Percentiles rank a stretch among this genome's conserved stretches.
Conservation (phyloP, 2,113 vertebrate genomes). For the Perognathus longimembris region DNA sequence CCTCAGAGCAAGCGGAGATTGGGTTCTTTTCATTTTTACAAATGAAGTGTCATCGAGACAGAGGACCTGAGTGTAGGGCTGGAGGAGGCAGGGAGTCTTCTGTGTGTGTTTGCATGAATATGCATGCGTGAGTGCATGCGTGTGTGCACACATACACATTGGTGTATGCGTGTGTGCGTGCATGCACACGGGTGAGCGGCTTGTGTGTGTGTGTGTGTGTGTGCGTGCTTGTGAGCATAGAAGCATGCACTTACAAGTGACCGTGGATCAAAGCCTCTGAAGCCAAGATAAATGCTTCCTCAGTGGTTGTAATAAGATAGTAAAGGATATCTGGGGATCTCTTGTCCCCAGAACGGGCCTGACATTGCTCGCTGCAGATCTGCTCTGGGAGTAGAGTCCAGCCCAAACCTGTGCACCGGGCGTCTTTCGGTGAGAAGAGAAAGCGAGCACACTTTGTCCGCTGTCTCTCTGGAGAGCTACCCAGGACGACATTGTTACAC, state of each 20-base stretch:
- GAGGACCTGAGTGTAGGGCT: no score
- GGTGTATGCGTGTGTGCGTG: neutral
- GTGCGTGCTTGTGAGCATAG: no score
- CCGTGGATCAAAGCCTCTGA: neutral
- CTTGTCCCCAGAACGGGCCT: neutral
- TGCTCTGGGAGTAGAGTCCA: neutral
- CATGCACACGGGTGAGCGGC: neutral
- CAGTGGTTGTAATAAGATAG: no score
- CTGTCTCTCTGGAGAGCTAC: neutral
- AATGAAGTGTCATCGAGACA: no score
- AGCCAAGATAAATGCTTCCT: neutral
- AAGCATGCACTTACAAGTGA: neutral
- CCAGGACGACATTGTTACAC: neutral
- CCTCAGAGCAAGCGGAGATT: no score
- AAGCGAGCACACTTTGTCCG: neutral
- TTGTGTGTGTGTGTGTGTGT: no score
- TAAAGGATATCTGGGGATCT: neutral
- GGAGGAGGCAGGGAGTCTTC: no score
- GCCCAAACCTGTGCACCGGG: fast-evolving
- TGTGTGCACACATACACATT: no score
- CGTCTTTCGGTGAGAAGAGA: neutral
- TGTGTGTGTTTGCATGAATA: neutral
- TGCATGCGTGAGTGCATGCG: neutral
- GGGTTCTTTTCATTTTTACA: no score
- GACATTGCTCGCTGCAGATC: neutral